Percentiles rank a stretch among this genome's conserved stretches.
Conservation (phyloP, 2,888 invertebrate genomes). For the Trisateles emortualis region DNA sequence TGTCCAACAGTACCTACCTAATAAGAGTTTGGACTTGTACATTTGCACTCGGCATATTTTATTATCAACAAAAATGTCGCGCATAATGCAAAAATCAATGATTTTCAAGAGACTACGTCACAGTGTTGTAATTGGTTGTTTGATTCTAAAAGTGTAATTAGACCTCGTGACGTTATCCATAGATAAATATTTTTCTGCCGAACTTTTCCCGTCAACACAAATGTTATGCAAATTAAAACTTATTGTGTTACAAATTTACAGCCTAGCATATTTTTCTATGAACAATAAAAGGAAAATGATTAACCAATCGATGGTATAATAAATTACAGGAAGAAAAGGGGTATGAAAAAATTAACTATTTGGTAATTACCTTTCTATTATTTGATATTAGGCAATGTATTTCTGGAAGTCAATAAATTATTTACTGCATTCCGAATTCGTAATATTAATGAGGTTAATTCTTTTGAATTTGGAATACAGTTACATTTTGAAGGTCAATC, state of each 20-base stretch:
- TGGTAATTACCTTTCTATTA: neutral
- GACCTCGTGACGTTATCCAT: slow-evolving; percentile 24
- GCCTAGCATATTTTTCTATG: slow-evolving; percentile 18
- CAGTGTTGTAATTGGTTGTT: slow-evolving; percentile 1
- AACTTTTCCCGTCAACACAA: slow-evolving; percentile 26
- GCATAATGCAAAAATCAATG: neutral
- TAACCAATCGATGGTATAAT: slow-evolving; percentile 6
- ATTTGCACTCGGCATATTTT: too few species aligned
- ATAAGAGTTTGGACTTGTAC: too few species aligned
- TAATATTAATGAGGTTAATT: neutral
- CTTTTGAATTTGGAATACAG: neutral
- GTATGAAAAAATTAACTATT: neutral
- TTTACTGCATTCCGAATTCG: too few species aligned
- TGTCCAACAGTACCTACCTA: too few species aligned
- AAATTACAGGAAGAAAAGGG: slow-evolving; percentile 4
- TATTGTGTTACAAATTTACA: slow-evolving; percentile 37
- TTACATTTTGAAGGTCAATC: neutral
- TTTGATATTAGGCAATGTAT: neutral
- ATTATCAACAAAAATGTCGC: too few species aligned
- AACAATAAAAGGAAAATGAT: neutral
- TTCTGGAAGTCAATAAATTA: neutral
- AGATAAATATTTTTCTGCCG: slow-evolving; percentile 28
- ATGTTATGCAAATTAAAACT: slow-evolving; percentile 14
- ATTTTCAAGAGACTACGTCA: neutral
- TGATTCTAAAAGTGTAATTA: slow-evolving; percentile 23